Percentiles rank a stretch among this genome's conserved stretches.
phyloP scores from a whole-genome alignment of 1,140 invertebrate genomes.

The Nymphalis io region DNA sequence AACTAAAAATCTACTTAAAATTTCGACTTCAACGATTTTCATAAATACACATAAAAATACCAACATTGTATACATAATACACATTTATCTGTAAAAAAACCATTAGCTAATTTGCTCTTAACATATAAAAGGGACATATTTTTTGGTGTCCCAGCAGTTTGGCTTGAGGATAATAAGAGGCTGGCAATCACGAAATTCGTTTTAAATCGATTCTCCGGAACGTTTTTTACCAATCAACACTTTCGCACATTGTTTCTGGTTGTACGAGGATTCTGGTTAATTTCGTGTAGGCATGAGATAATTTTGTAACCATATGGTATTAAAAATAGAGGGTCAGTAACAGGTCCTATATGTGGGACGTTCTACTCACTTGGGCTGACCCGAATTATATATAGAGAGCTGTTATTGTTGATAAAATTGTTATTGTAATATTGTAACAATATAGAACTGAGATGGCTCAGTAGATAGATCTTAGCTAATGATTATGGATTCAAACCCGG shows the following conservation, averaged over 20 bases:
- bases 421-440: not conserved
- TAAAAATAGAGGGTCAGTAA: constrained; percentile 77
- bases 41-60: not conserved
- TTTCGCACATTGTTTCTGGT: constrained; percentile 35
- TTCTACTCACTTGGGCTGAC: constrained; percentile 62
- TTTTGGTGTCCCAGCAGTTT: not conserved
- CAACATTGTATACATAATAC: no score
- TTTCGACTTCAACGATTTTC: no score
- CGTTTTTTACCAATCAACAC: constrained; percentile 36
- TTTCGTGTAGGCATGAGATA: constrained; percentile 46
- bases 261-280: constrained; percentile 30
- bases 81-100: no score
- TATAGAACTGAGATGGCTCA: no score
- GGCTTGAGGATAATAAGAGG: not conserved
- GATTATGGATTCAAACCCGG: no score
- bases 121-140: not conserved
- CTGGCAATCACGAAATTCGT: constrained; percentile 22
- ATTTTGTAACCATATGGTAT: constrained; percentile 67
- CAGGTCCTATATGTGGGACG: constrained; percentile 68
- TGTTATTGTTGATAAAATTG: not conserved
- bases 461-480: no score
- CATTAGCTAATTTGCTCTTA: not conserved
- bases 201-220: constrained; percentile 20
- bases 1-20: no score
- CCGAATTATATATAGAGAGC: constrained; percentile 34